phyloP scores from a whole-genome alignment of 2,888 invertebrate genomes.

The Abrostola tripartita region DNA sequence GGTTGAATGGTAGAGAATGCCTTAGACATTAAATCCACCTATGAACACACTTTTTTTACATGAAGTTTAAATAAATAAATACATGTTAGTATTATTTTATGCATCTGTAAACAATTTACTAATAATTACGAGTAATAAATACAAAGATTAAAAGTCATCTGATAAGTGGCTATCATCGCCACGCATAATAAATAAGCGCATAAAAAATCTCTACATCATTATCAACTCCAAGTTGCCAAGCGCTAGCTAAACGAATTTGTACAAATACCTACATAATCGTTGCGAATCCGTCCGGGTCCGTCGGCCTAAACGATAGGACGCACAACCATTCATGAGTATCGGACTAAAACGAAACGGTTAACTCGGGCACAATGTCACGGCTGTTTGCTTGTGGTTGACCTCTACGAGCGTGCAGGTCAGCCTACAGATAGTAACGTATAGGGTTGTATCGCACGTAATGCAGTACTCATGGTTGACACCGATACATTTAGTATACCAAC shows the following conservation, averaged over 20 bases:
- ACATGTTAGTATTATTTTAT: too few species aligned
- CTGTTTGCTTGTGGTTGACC: conserved; percentile 20
- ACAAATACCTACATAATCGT: neutral
- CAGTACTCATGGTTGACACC: neutral
- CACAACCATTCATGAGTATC: conserved; percentile 11
- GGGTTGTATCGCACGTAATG: neutral
- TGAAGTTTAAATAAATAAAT: too few species aligned
- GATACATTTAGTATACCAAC: too few species aligned
- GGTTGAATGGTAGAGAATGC: too few species aligned
- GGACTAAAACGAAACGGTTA: conserved; percentile 18
- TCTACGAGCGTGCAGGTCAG: conserved; percentile 4
- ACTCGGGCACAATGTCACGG: conserved; percentile 35
- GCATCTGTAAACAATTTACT: too few species aligned
- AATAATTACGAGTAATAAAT: too few species aligned
- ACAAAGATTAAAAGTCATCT: too few species aligned
- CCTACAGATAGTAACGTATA: neutral
- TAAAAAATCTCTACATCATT: too few species aligned
- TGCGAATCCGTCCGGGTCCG: neutral
- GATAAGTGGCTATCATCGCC: too few species aligned
- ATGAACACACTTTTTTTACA: too few species aligned
- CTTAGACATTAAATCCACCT: too few species aligned
- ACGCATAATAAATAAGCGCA: too few species aligned
- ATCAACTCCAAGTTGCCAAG: neutral
- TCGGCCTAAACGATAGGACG: neutral
- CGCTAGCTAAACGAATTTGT: neutral